Conservation (phyloP, 2,113 vertebrate species). For the Cichladusa arquata region DNA sequence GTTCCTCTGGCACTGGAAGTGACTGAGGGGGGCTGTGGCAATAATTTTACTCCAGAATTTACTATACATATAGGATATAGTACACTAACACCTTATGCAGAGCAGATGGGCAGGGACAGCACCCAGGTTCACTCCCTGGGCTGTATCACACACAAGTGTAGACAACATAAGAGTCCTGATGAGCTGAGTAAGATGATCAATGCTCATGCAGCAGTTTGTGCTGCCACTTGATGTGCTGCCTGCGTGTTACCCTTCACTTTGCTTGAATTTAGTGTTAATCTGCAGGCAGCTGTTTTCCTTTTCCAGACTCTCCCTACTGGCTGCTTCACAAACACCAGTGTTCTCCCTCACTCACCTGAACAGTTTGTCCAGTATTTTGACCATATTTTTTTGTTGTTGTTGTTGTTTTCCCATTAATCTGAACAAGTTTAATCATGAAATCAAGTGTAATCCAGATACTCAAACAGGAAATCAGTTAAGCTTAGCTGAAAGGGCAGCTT, state of each 20-base stretch:
- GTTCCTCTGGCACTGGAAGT: not conserved
- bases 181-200: not conserved
- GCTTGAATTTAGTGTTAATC: not conserved
- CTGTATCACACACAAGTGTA: not conserved
- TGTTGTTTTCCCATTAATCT: not conserved
- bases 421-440: not conserved
- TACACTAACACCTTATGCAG: not conserved
- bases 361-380: not conserved
- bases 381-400: not conserved
- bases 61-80: not conserved
- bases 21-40: not conserved
- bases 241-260: not conserved
- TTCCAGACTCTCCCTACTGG: not conserved
- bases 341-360: not conserved
- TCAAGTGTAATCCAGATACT: not conserved
- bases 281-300: not conserved
- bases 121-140: not conserved
- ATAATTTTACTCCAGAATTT: not conserved
- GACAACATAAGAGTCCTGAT: not conserved
- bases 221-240: not conserved
- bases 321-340: not conserved
- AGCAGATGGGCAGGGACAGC: not conserved
- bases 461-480: not conserved
- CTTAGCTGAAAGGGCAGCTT: not conserved
- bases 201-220: not conserved